Evolutionary conservation across 2,113 vertebrate species (phyloP), one percentile per base, ranked within the genome.

Genomic region (Nothobranchius furzeri): DNA sequence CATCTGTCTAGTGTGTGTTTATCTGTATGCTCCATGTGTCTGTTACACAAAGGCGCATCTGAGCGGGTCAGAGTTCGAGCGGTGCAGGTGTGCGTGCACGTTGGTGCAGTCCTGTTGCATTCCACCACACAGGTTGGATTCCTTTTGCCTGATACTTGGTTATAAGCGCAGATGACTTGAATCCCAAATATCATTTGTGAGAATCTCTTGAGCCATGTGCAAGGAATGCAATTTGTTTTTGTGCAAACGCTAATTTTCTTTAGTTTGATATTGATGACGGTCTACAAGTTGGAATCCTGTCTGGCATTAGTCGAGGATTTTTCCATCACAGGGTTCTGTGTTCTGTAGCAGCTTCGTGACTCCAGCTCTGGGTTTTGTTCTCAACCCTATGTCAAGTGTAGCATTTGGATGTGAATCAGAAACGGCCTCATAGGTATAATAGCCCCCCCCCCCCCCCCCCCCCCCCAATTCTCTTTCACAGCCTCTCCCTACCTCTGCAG

Each of bases 401-500:
- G 37, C 9, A 42, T 45, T 45, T 12, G 12, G 43, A 45, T 45
- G 43, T 50, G n/a, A 20, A 50, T n/a, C n/a, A 13, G 12, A 49
- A 60, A 40, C 20, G n/a, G 70, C 59, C 17, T 0, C 6, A 12
- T 35, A 30, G 1, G 13, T 30, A 30, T 30, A 30, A 30, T 30
- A 30, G 30, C 37, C 14, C 47, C 53, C 35, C 1, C 13, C 25
- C 20, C 1, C 13, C 25, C 20, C n/a, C n/a, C 37, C 14, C 47
- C 53, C 35, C 1, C 13, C 25, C 20, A 20, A 20, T 20, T 20
- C 20, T 20, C 20, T 20, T 20, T 20, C 20, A 20, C 40, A 47
- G 37, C 56, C 14, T 56, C 61, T 56, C 50, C 14, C 77, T 75
- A 54, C 63, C 60, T 81, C 67, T 62, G 73, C 79, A 73, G 5